Evolutionary conservation across 2,113 vertebrate species (phyloP).

Genomic region (Eulacestoma nigropectus): DNA sequence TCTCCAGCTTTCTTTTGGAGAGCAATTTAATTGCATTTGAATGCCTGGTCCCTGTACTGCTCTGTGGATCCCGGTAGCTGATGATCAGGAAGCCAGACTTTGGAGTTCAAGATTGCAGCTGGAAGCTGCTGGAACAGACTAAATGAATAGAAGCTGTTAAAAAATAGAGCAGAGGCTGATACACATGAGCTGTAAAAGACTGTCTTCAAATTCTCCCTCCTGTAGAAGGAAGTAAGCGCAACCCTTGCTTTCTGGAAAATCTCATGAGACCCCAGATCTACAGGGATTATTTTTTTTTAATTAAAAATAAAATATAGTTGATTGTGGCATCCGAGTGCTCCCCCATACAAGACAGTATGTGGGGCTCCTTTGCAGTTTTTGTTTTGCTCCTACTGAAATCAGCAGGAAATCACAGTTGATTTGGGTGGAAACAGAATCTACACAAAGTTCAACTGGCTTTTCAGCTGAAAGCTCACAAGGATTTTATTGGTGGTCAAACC

Average conservation of each 20-base stretch:
- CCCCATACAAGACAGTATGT: not conserved
- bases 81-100: not conserved
- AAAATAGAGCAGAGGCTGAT: not conserved
- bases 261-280: not conserved
- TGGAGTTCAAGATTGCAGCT: not conserved
- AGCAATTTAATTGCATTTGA: conserved; percentile 31
- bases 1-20: conserved; percentile 46
- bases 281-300: not conserved
- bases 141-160: not conserved
- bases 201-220: not conserved
- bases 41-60: conserved; percentile 18
- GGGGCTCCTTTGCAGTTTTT: not conserved
- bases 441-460: conserved; percentile 16
- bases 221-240: not conserved
- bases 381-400: not conserved
- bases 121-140: conserved; percentile 17
- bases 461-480: not conserved
- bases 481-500: conserved; percentile 2
- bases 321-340: not conserved
- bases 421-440: not conserved
- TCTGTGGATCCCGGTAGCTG: conserved; percentile 33
- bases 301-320: not conserved
- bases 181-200: not conserved
- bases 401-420: not conserved
- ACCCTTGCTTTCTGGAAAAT: not conserved